phyloP scores from a whole-genome alignment of 2,113 vertebrate genomes.

The Excalfactoria chinensis region DNA sequence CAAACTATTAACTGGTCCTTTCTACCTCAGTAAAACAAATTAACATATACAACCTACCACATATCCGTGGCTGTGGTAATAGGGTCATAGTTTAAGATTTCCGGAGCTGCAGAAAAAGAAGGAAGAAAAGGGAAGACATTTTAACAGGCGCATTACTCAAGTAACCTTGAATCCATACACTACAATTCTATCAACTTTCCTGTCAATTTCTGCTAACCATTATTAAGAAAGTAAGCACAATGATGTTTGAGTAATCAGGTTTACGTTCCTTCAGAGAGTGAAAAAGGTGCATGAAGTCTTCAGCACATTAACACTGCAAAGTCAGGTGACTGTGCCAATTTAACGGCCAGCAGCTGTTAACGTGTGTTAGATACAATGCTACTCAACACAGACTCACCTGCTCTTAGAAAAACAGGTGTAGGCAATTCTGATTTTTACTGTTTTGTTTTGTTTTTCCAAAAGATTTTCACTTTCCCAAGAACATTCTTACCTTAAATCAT shows the following conservation, averaged over 20 bases:
- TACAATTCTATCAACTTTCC: background rate
- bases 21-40: background rate
- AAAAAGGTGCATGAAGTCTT: background rate
- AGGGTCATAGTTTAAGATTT: conserved; percentile 97
- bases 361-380: background rate
- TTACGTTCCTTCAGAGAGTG: background rate
- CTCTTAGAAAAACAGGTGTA: background rate
- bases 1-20: background rate
- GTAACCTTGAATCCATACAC: background rate
- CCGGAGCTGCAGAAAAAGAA: conserved; percentile 84
- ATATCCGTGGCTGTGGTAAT: conserved; percentile 97
- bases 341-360: background rate
- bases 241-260: background rate
- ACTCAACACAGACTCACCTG: background rate
- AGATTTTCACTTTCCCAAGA: background rate
- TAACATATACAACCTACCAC: conserved; percentile 83
- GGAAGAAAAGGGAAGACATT: conserved; percentile 20
- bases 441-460: background rate
- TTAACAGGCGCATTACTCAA: conserved; percentile 7
- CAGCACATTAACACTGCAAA: background rate
- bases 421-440: background rate
- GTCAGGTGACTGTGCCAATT: background rate
- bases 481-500: background rate
- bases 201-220: background rate
- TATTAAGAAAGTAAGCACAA: background rate